These are phyloP conservation scores for Atherix ibis DNA, from an alignment of 2,888 invertebrate species.

Conservation along the genomic window DNA sequence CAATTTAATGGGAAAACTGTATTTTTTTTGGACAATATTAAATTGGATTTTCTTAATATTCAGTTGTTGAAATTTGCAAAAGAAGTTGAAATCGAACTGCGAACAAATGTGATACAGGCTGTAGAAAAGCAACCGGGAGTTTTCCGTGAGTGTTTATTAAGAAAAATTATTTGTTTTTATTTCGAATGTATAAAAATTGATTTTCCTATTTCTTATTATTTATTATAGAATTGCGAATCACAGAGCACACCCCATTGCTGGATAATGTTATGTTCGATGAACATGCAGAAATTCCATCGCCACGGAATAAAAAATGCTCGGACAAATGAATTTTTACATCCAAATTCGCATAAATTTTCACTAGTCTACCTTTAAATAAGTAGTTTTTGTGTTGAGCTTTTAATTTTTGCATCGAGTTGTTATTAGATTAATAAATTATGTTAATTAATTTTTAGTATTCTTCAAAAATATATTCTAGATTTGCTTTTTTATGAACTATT, in stretches of 20 bases:
- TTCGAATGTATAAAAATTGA: slow-evolving; percentile 5
- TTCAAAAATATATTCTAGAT: too few species aligned
- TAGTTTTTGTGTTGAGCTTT: too few species aligned
- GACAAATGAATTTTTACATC: too few species aligned
- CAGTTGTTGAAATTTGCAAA: slow-evolving; percentile 51
- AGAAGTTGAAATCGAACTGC: slow-evolving; percentile 53
- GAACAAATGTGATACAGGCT: slow-evolving; percentile 59
- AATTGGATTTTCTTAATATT: slow-evolving; percentile 13
- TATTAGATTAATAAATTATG: too few species aligned
- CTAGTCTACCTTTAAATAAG: too few species aligned
- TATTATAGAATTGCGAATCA: slow-evolving; percentile 44
- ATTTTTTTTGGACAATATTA: neutral
- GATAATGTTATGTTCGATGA: slow-evolving; percentile 50
- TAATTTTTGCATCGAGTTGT: too few species aligned
- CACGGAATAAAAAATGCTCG: too few species aligned
- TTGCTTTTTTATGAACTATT: too few species aligned
- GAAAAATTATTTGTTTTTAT: too few species aligned
- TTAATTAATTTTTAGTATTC: too few species aligned
- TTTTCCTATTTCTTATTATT: too few species aligned
- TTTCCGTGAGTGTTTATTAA: slow-evolving; percentile 37
- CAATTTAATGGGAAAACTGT: slow-evolving; percentile 4
- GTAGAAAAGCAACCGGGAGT: slow-evolving; percentile 47
- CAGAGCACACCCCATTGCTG: slow-evolving; percentile 41
- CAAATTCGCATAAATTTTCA: too few species aligned
- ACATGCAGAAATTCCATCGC: slow-evolving; percentile 30